Base-by-base conservation (phyloP, 2,888 invertebrate genomes). In the Pseudanteris insignis region DNA sequence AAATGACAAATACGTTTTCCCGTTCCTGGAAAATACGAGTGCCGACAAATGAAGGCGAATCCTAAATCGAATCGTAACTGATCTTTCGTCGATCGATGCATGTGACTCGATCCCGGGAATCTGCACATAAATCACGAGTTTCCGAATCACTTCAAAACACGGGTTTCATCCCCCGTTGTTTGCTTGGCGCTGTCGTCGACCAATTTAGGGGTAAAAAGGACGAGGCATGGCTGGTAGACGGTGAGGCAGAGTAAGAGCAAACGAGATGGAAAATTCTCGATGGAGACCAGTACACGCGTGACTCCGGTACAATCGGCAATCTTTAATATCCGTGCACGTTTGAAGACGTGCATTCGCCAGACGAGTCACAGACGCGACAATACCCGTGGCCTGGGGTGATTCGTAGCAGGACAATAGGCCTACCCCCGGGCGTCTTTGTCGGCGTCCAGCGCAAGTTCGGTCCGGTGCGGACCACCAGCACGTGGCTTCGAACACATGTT, bases 381-480 rank as follows among this genome's bases (percentile, higher is more conserved):
- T 61, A 25, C 28, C 24, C 12, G 26, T 12, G 34, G 44, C 29
- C 37, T 26, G 14, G 12, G 15, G 30, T 6, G 33, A 33, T 34
- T 24, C 21, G 6, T 6, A 4, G 21, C 21, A 14, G 47, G 60
- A 62, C 62, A 62, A 57, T 57, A 37, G 36, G 57, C 46, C 61
- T 50, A 40, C 34, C 55, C 44, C 41, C 18, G 30, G 41, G 51
- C 51, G 62, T 37, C 62, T 62, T 62, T 62, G 62, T 62, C 62
- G 62, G 62, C 62, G 37, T 40, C 28, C 51, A 29, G 26, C 30
- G 46, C 61, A 37, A 37, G 44, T 14, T 21, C 29, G 41, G 41
- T 38, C 38, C 38, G 40, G 44, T 38, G 13, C 26, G 30, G 61
- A 61, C 61, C 61, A 61, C 61, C 61, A 55, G 54, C 61, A 55